Percentiles rank a stretch among this genome's conserved stretches.
These are phyloP conservation scores for Tetramorium alpestre DNA, from an alignment of 1,140 invertebrate genomes.

Conservation along the genomic window DNA sequence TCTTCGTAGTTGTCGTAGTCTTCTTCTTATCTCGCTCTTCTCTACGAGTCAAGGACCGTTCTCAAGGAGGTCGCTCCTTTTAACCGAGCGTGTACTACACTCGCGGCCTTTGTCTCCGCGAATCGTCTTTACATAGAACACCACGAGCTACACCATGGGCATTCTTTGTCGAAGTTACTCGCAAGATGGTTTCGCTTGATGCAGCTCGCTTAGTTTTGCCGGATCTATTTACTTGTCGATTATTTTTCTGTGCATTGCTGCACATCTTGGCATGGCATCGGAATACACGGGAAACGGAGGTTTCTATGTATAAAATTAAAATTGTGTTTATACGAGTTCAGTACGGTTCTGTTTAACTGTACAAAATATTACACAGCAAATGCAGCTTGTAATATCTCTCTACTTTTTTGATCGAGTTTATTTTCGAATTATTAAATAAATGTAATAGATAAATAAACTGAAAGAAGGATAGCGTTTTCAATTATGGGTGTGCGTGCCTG, in stretches of 20 bases:
- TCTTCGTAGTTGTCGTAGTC: conserved; percentile 48
- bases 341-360: neutral
- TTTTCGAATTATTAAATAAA: neutral
- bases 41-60: conserved; percentile 86
- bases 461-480: neutral
- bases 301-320: neutral
- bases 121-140: conserved; percentile 58
- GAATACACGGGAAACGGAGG: neutral
- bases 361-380: neutral
- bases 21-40: conserved; percentile 65
- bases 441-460: neutral
- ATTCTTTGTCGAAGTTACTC: neutral
- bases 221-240: neutral
- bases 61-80: conserved; percentile 85
- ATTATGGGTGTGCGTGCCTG: neutral
- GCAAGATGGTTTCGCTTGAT: neutral
- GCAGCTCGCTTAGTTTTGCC: neutral
- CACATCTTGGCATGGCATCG: neutral
- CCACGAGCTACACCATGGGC: neutral
- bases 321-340: neutral
- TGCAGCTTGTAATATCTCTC: neutral
- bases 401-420: neutral
- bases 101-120: conserved; percentile 69
- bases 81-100: conserved; percentile 68
- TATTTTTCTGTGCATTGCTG: neutral